phyloP scores from a whole-genome alignment of 2,113 vertebrate species.

The Lanius ludovicianus region DNA sequence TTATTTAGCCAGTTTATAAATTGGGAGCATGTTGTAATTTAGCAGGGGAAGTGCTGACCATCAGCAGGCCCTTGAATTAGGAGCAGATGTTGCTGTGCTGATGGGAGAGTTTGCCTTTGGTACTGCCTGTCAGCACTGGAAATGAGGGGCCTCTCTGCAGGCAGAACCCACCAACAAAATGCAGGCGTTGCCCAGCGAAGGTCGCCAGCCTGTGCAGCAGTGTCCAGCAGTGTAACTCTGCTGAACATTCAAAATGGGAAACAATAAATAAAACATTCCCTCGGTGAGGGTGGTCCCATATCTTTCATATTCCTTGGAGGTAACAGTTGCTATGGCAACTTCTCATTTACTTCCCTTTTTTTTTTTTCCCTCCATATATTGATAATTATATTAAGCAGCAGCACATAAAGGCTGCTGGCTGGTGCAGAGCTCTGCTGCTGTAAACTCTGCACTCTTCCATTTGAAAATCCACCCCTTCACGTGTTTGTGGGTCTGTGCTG shows the following conservation, averaged over 20 bases:
- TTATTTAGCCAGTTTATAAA: neutral
- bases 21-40: neutral
- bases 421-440: neutral
- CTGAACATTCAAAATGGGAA: neutral
- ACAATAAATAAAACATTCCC: conserved; percentile 36
- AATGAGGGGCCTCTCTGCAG: neutral
- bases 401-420: neutral
- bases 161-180: neutral
- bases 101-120: neutral
- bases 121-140: neutral
- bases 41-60: conserved; percentile 34
- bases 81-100: neutral
- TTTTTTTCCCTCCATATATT: neutral
- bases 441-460: neutral
- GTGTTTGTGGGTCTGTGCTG: neutral
- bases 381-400: conserved; percentile 51
- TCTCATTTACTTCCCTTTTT: conserved; percentile 28
- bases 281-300: neutral
- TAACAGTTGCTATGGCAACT: conserved; percentile 57
- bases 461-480: neutral
- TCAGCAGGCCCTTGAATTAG: neutral
- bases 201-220: neutral
- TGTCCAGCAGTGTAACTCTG: neutral
- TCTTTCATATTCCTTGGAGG: conserved; percentile 28
- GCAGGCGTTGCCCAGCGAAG: neutral